Evolutionary conservation across 2,113 vertebrate species (phyloP), one percentile per base, ranked within the genome.

Genomic region (Centropristis striata): DNA sequence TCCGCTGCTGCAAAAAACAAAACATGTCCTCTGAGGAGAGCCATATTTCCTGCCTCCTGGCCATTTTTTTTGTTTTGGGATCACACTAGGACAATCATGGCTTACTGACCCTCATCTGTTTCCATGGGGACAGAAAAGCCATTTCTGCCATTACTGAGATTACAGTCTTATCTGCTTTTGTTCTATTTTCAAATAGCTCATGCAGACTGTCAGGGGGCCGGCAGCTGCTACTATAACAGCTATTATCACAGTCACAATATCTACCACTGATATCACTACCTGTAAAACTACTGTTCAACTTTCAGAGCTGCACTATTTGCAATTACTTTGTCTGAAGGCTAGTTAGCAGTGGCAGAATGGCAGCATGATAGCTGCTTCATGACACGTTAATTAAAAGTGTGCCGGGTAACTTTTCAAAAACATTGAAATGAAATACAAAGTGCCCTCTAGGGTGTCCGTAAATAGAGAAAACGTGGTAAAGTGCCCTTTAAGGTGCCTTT

Each of bases 131-230:
- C 84, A 25, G 70, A 87, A 87, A 90, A 91, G 77, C 85, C 84
- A 90, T 90, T 89, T 90, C 60, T 78, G 88, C 54, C 78, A 87
- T 92, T 89, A 90, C 83, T 69, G 85, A 92, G 93, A 93, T 93
- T 92, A 93, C 59, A 75, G 80, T 77, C 86, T 92, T 90, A 93
- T 92, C 92, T 91, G 81, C 78, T 84, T 86, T 80, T 84, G 79
- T 88, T 91, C 86, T 86, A 78, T 79, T 90, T 90, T 81, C 50
- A 60, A 89, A 81, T 55, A 67, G 80, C 83, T 78, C 82, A 41
- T 63, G 61, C 61, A 49, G 78, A 63, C 76, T 82, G 80, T 86
- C 75, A 65, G 58, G 57, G 11, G 51, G 59, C 65, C 39, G 15
- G 0, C 60, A 73, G 75, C 55, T 60, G 47, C 82, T 76, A 27